Conservation (phyloP, 1,140 invertebrate species). For the Plodia interpunctella region DNA sequence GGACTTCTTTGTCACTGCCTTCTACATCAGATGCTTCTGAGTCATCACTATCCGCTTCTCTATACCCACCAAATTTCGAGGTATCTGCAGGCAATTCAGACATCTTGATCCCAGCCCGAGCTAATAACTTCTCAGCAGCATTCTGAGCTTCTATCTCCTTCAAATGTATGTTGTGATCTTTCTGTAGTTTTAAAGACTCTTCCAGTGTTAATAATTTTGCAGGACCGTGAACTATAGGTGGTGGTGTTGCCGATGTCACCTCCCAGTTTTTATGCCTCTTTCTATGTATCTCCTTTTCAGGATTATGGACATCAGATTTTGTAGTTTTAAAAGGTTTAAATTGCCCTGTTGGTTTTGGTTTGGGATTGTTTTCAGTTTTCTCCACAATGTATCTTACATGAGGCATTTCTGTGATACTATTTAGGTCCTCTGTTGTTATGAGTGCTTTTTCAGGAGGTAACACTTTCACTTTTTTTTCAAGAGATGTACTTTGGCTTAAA, state of each 20-base stretch:
- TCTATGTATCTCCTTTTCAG: slow-evolving; percentile 78
- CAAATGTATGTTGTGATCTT: slow-evolving; percentile 58
- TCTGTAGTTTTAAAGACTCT: slow-evolving; percentile 79
- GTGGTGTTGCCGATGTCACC: slow-evolving; percentile 83
- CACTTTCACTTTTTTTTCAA: slow-evolving; percentile 79
- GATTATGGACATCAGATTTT: slow-evolving; percentile 79
- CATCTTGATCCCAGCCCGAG: slow-evolving; percentile 49
- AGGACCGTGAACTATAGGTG: slow-evolving; percentile 76
- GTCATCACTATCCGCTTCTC: slow-evolving; percentile 55
- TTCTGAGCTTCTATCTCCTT: slow-evolving; percentile 61
- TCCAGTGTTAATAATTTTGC: slow-evolving; percentile 76
- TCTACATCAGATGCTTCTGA: slow-evolving; percentile 49
- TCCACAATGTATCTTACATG: slow-evolving; percentile 80
- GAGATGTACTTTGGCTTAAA: slow-evolving; percentile 79
- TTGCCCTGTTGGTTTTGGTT: slow-evolving; percentile 50
- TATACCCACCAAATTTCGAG: slow-evolving; percentile 48
- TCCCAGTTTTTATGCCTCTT: slow-evolving; percentile 82
- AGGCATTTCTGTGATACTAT: slow-evolving; percentile 77
- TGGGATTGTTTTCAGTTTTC: slow-evolving; percentile 75
- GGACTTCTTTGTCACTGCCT: slow-evolving; percentile 61
- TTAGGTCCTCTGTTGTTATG: slow-evolving; percentile 80
- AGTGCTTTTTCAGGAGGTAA: slow-evolving; percentile 75
- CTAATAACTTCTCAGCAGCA: slow-evolving; percentile 58
- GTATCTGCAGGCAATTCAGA: slow-evolving; percentile 38
- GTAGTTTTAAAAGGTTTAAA: slow-evolving; percentile 84